Conservation (phyloP, 1,140 invertebrate genomes). For the Oscheius sp. region DNA sequence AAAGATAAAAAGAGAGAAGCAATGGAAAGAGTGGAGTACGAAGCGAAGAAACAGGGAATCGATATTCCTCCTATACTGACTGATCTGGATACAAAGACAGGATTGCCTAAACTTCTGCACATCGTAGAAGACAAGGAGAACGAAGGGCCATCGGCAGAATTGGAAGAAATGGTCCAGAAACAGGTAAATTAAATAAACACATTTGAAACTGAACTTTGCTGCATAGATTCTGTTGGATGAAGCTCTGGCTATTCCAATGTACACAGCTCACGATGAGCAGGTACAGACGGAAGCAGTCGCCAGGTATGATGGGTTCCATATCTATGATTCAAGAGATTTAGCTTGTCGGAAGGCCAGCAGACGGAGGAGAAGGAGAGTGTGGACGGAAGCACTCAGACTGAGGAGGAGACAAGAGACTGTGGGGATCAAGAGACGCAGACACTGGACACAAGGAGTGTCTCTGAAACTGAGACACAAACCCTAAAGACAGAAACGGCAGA, state of each 20-base stretch:
- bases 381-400: constrained; percentile 44
- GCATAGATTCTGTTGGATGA: background rate
- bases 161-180: constrained; percentile 48
- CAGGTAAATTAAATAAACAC: constrained; percentile 21
- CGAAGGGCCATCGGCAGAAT: constrained; percentile 38
- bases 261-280: constrained; percentile 45
- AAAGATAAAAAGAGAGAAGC: constrained; percentile 50
- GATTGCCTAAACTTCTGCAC: constrained; percentile 51
- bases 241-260: background rate
- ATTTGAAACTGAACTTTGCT: no score
- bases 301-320: constrained; percentile 37
- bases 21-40: constrained; percentile 59
- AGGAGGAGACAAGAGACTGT: constrained; percentile 13
- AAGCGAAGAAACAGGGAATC: constrained; percentile 56
- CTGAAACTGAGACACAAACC: constrained; percentile 36
- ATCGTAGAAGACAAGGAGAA: constrained; percentile 41
- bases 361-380: constrained; percentile 38
- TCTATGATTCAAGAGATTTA: background rate
- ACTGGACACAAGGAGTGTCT: background rate
- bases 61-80: constrained; percentile 59
- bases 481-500: constrained; percentile 21
- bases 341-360: constrained; percentile 46
- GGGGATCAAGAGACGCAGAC: constrained; percentile 47
- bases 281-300: constrained; percentile 51
- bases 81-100: constrained; percentile 56